Evolutionary conservation across 2,797 vertebrate species (phyloP).

Genomic region (Liparis tanakae): DNA sequence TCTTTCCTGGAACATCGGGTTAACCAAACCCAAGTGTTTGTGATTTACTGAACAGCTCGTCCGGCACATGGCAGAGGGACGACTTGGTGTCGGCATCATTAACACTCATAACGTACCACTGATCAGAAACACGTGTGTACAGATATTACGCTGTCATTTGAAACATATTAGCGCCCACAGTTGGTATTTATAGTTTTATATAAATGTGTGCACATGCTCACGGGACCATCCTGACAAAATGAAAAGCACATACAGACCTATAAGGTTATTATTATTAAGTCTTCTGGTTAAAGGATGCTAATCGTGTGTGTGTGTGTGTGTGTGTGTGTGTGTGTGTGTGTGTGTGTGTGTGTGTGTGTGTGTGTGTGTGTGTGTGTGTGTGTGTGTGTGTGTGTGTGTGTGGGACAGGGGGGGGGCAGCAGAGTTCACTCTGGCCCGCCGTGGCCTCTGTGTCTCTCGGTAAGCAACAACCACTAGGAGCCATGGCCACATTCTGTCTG

Average conservation of each 20-base stretch:
- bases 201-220: background rate
- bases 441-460: too few relatives aligned
- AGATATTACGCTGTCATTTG: background rate
- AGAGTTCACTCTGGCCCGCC: too few relatives aligned
- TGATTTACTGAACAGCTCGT: slow-evolving; percentile 7
- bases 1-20: background rate
- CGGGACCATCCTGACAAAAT: background rate
- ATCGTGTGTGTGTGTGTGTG: slow-evolving; percentile 35
- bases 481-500: too few relatives aligned
- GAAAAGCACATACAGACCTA: background rate
- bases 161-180: background rate
- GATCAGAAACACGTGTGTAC: background rate
- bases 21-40: background rate
- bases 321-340: slow-evolving; percentile 14
- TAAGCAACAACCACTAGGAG: too few relatives aligned
- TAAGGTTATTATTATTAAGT: background rate
- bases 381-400: slow-evolving; percentile 18
- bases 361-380: slow-evolving; percentile 18
- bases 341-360: slow-evolving; percentile 19
- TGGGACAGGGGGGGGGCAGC: too few relatives aligned
- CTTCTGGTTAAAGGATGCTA: too few relatives aligned
- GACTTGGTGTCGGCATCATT: slow-evolving; percentile 1
- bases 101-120: background rate
- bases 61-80: background rate
- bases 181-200: background rate